A percentile compares a stretch with the other conserved stretches of the same genome.
Evolutionary conservation across 1,140 invertebrate genomes (phyloP).

Genomic region (Drosophila sucinea): DNA sequence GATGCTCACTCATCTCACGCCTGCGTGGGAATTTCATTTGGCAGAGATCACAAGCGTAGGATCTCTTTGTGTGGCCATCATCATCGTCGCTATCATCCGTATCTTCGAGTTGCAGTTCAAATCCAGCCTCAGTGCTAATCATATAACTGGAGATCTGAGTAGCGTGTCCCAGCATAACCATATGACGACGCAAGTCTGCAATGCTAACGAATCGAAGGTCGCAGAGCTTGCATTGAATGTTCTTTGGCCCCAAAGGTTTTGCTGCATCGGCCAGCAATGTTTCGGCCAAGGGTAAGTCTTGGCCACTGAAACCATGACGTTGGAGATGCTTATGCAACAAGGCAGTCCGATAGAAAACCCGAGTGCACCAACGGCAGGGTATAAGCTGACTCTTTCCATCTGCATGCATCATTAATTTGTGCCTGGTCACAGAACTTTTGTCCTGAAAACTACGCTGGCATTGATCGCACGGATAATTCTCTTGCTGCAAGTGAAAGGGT

Average conservation of each 20-base stretch:
- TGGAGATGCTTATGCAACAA: slow-evolving; percentile 76
- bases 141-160: slow-evolving; percentile 49
- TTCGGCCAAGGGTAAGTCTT: slow-evolving; percentile 66
- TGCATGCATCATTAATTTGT: slow-evolving; percentile 82
- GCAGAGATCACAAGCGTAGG: slow-evolving; percentile 60
- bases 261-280: slow-evolving; percentile 60
- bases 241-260: slow-evolving; percentile 59
- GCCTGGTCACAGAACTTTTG: slow-evolving; percentile 84
- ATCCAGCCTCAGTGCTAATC: slow-evolving; percentile 66
- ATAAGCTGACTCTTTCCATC: slow-evolving; percentile 81
- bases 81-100: slow-evolving; percentile 73
- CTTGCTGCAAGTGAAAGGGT: slow-evolving; percentile 44
- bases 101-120: slow-evolving; percentile 66
- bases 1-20: slow-evolving; percentile 63
- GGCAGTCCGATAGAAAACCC: slow-evolving; percentile 84
- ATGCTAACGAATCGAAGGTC: slow-evolving; percentile 61
- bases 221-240: slow-evolving; percentile 68
- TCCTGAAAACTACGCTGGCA: slow-evolving; percentile 84
- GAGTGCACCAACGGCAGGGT: slow-evolving; percentile 84
- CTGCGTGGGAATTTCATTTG: slow-evolving; percentile 52
- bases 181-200: slow-evolving; percentile 59
- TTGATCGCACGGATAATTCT: slow-evolving; percentile 83
- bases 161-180: slow-evolving; percentile 44
- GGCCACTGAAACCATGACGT: slow-evolving; percentile 62
- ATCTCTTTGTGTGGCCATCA: neutral